Evolutionary conservation across 1,140 invertebrate species (phyloP), one percentile per base, ranked within the genome.

Genomic region (Aricia agestis): DNA sequence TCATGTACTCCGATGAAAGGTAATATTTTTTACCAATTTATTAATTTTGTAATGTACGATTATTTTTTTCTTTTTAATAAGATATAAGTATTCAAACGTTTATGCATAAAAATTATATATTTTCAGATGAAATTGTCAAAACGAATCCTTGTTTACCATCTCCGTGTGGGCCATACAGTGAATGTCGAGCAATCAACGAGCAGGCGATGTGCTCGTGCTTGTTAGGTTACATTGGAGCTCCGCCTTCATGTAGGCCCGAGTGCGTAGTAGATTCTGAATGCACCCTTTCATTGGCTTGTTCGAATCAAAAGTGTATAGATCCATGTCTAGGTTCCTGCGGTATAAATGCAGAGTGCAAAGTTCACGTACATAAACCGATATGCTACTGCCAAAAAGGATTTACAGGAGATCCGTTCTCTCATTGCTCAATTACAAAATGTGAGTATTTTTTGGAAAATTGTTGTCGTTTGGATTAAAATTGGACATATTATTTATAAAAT

Each of bases 221-320:
- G 19, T 87, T 93, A 59, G 94, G 95, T 73, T 96, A 95, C 81
- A 89, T 93, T 66, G 96, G 96, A 36, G 94, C 95, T 82, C 95
- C 96, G 58, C 91, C 94, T n/a, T 93, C 94, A 68, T 97, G 96
- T 83, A 89, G 93, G 81, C 95, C 95, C 6, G 95, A 95, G 88
- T 96, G 95, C 82, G 84, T 95, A 32, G 88, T 94, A 2, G 95
- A 95, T 83, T 94, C 94, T 9, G 97, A 98, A 68, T 98, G 97
- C 83, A 93, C 95, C 6, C 92, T 94, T 17, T 93, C 94, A 25
- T 93, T 97, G 86, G 95, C 97, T 9, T 98, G 97, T 78, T 94
- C 98, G 25, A 98, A 98, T 76, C 93, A 95, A 66, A 94, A 97
- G 85, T 98, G 97, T 83, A 90, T 95, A 19, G 94, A 97, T 80